A percentile compares a stretch with the other conserved stretches of the same genome.
phyloP scores from a whole-genome alignment of 2,113 vertebrate species.

The Pyxicephalus adspersus region DNA sequence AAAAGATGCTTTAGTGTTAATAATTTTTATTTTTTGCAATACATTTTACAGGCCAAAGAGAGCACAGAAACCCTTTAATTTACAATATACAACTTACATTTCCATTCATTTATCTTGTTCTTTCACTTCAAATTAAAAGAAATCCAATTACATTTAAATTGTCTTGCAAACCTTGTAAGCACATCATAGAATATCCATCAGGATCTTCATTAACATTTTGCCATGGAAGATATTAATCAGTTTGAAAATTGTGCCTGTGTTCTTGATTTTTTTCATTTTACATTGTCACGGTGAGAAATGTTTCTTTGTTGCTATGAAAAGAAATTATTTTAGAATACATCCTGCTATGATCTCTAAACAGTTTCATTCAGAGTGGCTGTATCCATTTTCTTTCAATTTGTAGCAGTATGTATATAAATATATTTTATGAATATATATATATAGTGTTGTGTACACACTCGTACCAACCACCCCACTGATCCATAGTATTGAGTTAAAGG shows the following conservation, averaged over 20 bases:
- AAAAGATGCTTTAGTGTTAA: too few relatives aligned
- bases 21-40: too few relatives aligned
- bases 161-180: neutral
- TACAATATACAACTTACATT: neutral
- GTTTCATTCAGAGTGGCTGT: too few relatives aligned
- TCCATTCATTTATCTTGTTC: neutral
- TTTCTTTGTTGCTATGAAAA: conserved; percentile 2
- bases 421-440: too few relatives aligned
- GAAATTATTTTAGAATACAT: neutral
- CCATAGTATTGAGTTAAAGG: too few relatives aligned
- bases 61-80: too few relatives aligned
- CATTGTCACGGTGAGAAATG: neutral
- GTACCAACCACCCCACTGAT: too few relatives aligned
- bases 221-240: conserved; percentile 39
- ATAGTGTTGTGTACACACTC: too few relatives aligned
- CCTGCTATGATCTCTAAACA: neutral
- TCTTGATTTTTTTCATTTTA: conserved; percentile 49
- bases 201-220: conserved; percentile 41
- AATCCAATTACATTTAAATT: conserved; percentile 8
- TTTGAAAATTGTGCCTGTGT: conserved; percentile 11
- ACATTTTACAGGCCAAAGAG: too few relatives aligned
- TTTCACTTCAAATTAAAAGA: neutral
- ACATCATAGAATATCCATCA: conserved; percentile 30
- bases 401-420: too few relatives aligned
- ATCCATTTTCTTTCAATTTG: too few relatives aligned